phyloP scores from a whole-genome alignment of 64 coral and sea anemone genomes.

The Actinia equina region DNA sequence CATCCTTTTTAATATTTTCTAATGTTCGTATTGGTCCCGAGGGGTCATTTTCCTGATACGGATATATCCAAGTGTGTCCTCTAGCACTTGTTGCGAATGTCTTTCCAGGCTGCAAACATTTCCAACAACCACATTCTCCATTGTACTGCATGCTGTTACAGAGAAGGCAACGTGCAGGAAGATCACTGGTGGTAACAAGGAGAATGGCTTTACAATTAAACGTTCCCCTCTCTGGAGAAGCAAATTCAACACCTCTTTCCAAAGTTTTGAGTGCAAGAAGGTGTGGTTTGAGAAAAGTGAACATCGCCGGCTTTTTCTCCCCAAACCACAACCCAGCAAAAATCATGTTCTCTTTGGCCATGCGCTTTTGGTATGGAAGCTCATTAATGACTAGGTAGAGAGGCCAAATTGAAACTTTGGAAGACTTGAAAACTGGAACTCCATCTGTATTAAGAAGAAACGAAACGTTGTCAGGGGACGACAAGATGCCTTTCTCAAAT shows the following conservation, averaged over 20 bases:
- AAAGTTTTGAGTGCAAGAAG: conserved; percentile 9
- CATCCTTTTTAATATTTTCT: not conserved
- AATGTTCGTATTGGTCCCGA: not conserved
- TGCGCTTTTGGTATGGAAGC: conserved; percentile 47
- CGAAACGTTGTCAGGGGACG: conserved; percentile 44
- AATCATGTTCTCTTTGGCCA: conserved; percentile 61
- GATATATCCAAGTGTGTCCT: not conserved
- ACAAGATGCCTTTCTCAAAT: conserved; percentile 38
- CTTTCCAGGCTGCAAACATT: conserved; percentile 39
- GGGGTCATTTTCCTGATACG: not conserved
- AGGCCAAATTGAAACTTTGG: conserved; percentile 73
- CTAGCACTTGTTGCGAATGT: conserved; percentile 3
- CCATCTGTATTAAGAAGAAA: conserved; percentile 69
- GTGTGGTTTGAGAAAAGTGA: conserved; percentile 58
- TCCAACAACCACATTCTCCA: conserved; percentile 50
- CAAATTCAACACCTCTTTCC: conserved; percentile 44
- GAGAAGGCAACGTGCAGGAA: conserved; percentile 47
- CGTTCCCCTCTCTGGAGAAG: conserved; percentile 24
- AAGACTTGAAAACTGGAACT: conserved; percentile 79
- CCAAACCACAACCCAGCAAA: conserved; percentile 81
- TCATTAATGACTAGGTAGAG: conserved; percentile 66
- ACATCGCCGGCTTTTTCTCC: conserved; percentile 67
- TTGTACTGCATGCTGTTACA: conserved; percentile 66
- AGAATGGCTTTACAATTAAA: conserved; percentile 36
- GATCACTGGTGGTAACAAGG: conserved; percentile 32